Conservation (phyloP, 2,113 vertebrate species). For the Arizona elegans region DNA sequence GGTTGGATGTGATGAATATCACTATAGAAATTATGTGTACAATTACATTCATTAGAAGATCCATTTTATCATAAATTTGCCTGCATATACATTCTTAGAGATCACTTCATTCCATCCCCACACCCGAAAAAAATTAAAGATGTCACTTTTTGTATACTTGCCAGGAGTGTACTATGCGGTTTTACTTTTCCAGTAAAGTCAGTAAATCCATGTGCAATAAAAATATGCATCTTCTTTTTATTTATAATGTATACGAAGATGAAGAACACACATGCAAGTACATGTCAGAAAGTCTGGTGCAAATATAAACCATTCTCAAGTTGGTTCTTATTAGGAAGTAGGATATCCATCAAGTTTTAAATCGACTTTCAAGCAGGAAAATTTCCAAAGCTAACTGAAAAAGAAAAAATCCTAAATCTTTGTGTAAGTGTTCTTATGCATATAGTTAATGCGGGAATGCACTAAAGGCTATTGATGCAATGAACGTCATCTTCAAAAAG, state of each 20-base stretch:
- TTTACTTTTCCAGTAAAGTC: neutral
- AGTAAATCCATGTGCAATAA: neutral
- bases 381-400: neutral
- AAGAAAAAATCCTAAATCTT: neutral
- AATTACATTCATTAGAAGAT: neutral
- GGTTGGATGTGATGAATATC: neutral
- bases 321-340: conserved; percentile 22
- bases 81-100: neutral
- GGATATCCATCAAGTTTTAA: conserved; percentile 36
- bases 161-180: neutral
- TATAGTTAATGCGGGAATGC: neutral
- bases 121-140: neutral
- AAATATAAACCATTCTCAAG: conserved; percentile 39
- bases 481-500: neutral
- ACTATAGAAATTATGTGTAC: neutral
- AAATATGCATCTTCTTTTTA: neutral
- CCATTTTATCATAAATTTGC: neutral
- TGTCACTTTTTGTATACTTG: neutral
- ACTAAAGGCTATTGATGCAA: neutral
- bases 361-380: conserved; percentile 33
- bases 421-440: neutral
- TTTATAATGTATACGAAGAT: neutral
- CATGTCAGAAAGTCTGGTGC: neutral
- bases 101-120: neutral
- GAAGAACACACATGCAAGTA: too few species aligned